Base-by-base conservation (phyloP, 2,113 vertebrate genomes). In the Heliornis fulica region DNA sequence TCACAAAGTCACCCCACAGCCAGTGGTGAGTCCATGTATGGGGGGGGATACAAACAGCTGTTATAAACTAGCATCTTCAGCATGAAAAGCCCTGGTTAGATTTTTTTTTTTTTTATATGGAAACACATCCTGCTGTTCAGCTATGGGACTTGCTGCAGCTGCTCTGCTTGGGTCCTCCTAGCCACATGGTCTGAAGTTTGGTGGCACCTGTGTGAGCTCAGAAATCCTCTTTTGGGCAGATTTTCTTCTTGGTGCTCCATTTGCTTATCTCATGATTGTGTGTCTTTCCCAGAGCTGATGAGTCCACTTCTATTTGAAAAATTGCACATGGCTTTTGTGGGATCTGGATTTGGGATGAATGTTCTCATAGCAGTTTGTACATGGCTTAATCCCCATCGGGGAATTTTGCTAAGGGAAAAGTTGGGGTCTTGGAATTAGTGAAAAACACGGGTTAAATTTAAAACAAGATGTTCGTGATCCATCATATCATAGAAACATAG, bases 191-290 rank as follows among this genome's bases (percentile, higher is more conserved):
- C 57, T 60, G 34, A 20, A 11, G 28, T 41, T 54, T 32, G 38
- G 28, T 48, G 61, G 20, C 22, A 79, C 23, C 38, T 21, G 32
- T 25, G 13, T 43, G 25, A 54, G 45, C 18, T 40, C 68, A 70
- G 32, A 50, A 21, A 60, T 28, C 9, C 11, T 40, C 31, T 38
- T 53, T 51, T 17, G 26, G 72, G 45, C 50, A 70, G 32, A 48
- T 29, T 65, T 57, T 76, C 40, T 34, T 21, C 64, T 61, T 14
- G 12, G 46, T 45, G 10, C 38, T 71, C 46, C 16, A 8, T 66
- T 31, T 2, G 1, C 54, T 68, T 1, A 0, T 40, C 41, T 61
- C 1, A 1, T 45, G 59, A 15, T 23, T 50, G 12, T 5, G 3
- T 38, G 20, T 11, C 26, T 56, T 81, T 28, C 89, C 14, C 32